Conservation (phyloP, 2,888 invertebrate species). For the Cryptops parisi region DNA sequence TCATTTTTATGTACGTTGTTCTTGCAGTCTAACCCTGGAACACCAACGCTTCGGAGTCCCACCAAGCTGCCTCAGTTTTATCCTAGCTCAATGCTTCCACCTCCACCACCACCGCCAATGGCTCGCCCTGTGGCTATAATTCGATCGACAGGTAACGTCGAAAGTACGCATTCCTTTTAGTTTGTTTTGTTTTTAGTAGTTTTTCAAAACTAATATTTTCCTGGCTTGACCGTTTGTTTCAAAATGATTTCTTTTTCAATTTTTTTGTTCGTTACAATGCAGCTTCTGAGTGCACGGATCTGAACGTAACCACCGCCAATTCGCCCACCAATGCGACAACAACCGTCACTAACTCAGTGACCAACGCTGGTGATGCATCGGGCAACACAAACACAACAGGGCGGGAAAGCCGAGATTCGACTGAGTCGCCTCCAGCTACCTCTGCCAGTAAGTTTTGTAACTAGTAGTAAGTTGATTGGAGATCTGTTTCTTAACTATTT, state of each 20-base stretch:
- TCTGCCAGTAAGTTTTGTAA: conserved; percentile 16
- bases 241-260: background rate
- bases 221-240: too few species aligned
- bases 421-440: conserved; percentile 18
- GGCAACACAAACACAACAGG: background rate
- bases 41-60: conserved; percentile 36
- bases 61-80: conserved; percentile 57
- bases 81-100: conserved; percentile 82
- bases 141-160: conserved; percentile 72
- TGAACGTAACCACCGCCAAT: conserved; percentile 10
- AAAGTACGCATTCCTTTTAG: too few species aligned
- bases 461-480: background rate
- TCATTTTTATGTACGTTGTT: background rate
- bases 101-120: conserved; percentile 70
- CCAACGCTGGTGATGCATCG: background rate
- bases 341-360: conserved; percentile 4
- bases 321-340: conserved; percentile 12
- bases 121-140: conserved; percentile 92
- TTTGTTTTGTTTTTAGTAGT: background rate
- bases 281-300: conserved; percentile 12
- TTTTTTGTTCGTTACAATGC: background rate
- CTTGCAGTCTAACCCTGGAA: conserved; percentile 26
- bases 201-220: background rate
- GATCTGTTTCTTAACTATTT: background rate
- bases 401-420: conserved; percentile 19